A percentile compares a stretch with the other conserved stretches of the same genome.
Conservation (phyloP, 2,888 invertebrate species). For the Scotopteryx bipunctaria region DNA sequence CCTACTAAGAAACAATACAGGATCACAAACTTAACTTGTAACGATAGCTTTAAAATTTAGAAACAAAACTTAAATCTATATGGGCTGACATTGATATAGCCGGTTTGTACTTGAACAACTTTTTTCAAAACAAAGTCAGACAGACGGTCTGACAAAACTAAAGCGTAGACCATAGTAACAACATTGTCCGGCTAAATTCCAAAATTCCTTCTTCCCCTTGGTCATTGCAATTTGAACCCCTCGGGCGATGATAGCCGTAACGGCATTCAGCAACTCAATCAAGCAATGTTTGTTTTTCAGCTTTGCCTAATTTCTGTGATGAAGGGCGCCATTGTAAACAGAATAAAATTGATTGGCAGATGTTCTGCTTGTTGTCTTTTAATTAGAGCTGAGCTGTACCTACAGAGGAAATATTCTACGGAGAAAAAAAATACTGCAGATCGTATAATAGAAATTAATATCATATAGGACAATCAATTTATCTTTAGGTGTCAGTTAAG, state of each 20-base stretch:
- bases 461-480: no score
- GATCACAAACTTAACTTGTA: no score
- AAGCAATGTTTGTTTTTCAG: slow-evolving; percentile 75
- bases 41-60: no score
- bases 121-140: no score
- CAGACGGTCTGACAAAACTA: not conserved
- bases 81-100: no score
- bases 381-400: slow-evolving; percentile 34
- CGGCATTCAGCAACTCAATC: slow-evolving; percentile 70
- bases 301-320: slow-evolving; percentile 63
- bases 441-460: no score
- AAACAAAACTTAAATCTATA: no score
- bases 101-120: no score
- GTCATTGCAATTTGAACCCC: slow-evolving; percentile 17
- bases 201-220: slow-evolving; percentile 1
- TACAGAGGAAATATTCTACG: no score
- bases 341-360: slow-evolving; percentile 63
- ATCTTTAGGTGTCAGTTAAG: no score
- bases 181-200: slow-evolving; percentile 8
- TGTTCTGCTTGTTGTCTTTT: slow-evolving; percentile 62
- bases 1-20: no score
- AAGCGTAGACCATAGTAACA: not conserved
- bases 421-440: no score
- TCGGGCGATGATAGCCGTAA: slow-evolving; percentile 42
- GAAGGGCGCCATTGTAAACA: slow-evolving; percentile 53